Percentiles rank a stretch among this genome's conserved stretches.
phyloP scores from a whole-genome alignment of 2,113 vertebrate genomes.

The Nibea albiflora region DNA sequence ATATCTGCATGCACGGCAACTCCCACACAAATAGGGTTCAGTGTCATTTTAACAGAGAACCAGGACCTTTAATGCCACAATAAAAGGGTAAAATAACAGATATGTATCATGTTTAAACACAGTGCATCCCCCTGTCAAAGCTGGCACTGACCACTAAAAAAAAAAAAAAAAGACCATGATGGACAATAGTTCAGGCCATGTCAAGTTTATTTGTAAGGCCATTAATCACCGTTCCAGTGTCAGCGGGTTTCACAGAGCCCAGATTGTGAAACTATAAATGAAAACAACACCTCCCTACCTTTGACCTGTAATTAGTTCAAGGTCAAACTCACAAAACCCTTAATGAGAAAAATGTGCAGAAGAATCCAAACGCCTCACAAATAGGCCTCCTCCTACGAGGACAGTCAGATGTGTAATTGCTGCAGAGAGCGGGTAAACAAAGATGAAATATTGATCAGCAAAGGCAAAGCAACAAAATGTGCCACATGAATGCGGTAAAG shows the following conservation, averaged over 20 bases:
- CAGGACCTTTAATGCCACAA: slow-evolving; percentile 23
- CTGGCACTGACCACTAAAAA: slow-evolving; percentile 39
- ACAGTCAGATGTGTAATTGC: slow-evolving; percentile 17
- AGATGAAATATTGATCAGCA: slow-evolving; percentile 71
- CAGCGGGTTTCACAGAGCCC: slow-evolving; percentile 47
- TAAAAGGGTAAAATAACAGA: slow-evolving; percentile 34
- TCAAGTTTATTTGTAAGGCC: slow-evolving; percentile 70
- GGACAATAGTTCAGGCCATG: slow-evolving; percentile 63
- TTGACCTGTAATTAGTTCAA: slow-evolving; percentile 58
- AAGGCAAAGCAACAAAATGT: slow-evolving; percentile 35
- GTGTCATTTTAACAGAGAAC: slow-evolving; percentile 17
- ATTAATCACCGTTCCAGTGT: slow-evolving; percentile 64
- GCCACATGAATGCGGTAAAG: slow-evolving; percentile 32
- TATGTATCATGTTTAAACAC: slow-evolving; percentile 53
- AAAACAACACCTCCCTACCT: slow-evolving; percentile 49
- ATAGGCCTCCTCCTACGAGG: neutral
- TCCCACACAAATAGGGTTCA: neutral
- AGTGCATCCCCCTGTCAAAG: slow-evolving; percentile 30
- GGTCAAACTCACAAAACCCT: slow-evolving; percentile 44
- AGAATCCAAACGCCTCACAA: neutral
- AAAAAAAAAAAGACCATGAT: slow-evolving; percentile 48
- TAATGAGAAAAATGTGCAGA: slow-evolving; percentile 28
- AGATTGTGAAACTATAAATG: slow-evolving; percentile 41
- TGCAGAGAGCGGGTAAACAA: slow-evolving; percentile 39
- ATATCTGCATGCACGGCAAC: neutral